Evolutionary conservation across 2,113 vertebrate species (phyloP).

Genomic region (Cyanoramphus novaezelandiae): DNA sequence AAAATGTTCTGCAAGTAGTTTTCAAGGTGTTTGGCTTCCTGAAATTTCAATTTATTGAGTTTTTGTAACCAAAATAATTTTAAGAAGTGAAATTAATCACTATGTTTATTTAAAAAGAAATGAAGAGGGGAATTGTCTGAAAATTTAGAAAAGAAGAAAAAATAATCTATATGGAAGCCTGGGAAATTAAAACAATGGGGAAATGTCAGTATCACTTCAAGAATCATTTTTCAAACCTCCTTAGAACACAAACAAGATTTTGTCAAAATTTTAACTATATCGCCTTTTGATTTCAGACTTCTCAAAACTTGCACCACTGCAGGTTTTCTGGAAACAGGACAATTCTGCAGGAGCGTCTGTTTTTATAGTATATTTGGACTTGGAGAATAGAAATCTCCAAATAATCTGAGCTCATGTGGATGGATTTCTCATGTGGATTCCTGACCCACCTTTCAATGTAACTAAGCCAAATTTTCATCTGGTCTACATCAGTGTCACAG

Average conservation of each 20-base stretch:
- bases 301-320: not conserved
- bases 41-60: not conserved
- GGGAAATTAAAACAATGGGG: not conserved
- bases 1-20: not conserved
- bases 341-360: slow-evolving; percentile 14
- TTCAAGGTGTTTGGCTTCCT: not conserved
- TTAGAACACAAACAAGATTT: not conserved
- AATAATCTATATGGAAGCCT: not conserved
- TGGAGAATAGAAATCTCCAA: not conserved
- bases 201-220: not conserved
- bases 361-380: not conserved
- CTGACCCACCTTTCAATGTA: slow-evolving; percentile 7
- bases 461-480: slow-evolving; percentile 3
- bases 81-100: not conserved
- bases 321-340: slow-evolving; percentile 33
- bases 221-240: not conserved
- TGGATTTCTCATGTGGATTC: slow-evolving; percentile 30
- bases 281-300: not conserved
- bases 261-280: not conserved
- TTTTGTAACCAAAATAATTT: not conserved
- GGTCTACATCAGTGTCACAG: slow-evolving; percentile 18
- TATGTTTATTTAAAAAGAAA: not conserved
- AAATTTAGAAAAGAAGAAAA: not conserved
- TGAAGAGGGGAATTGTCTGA: not conserved
- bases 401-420: not conserved